Evolutionary conservation across 2,113 vertebrate genomes (phyloP).

Genomic region (Argyrosomus japonicus): DNA sequence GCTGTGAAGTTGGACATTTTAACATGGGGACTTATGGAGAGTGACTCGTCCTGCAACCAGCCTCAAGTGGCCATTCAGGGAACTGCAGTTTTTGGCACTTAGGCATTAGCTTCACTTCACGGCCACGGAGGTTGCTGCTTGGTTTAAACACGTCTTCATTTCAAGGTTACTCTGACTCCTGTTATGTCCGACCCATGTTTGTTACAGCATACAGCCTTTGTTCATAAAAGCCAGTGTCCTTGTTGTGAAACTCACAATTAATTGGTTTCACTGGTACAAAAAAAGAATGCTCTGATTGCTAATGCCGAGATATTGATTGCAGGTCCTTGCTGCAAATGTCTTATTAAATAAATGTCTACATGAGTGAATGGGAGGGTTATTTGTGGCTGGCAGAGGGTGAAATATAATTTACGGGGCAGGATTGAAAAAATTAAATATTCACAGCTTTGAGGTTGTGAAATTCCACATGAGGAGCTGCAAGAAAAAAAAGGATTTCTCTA

Average conservation of each 20-base stretch:
- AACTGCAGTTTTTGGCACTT: too few relatives aligned
- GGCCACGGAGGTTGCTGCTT: too few relatives aligned
- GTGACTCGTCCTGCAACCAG: too few relatives aligned
- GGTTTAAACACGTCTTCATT: background rate
- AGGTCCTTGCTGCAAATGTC: conserved; percentile 20
- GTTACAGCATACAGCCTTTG: conserved; percentile 1
- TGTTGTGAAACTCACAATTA: background rate
- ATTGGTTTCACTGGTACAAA: conserved; percentile 13
- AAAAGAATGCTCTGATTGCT: conserved; percentile 25
- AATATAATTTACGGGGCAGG: conserved; percentile 33
- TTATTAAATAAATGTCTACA: conserved; percentile 42
- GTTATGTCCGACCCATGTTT: background rate
- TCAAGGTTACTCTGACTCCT: conserved; percentile 6
- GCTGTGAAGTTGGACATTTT: too few relatives aligned
- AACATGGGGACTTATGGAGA: too few relatives aligned
- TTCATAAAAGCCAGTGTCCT: conserved; percentile 10
- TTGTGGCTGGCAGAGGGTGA: conserved; percentile 29
- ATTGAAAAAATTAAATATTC: background rate
- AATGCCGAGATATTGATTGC: conserved; percentile 38
- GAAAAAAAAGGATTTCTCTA: too few relatives aligned
- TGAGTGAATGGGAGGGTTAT: conserved; percentile 20
- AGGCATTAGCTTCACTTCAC: too few relatives aligned
- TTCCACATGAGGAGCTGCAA: background rate
- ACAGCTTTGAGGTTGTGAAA: conserved; percentile 2
- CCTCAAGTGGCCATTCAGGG: too few relatives aligned